A percentile compares a stretch with the other conserved stretches of the same genome.
These are phyloP conservation scores for Todus mexicanus DNA, from an alignment of 2,797 vertebrate species.

Conservation along the genomic window DNA sequence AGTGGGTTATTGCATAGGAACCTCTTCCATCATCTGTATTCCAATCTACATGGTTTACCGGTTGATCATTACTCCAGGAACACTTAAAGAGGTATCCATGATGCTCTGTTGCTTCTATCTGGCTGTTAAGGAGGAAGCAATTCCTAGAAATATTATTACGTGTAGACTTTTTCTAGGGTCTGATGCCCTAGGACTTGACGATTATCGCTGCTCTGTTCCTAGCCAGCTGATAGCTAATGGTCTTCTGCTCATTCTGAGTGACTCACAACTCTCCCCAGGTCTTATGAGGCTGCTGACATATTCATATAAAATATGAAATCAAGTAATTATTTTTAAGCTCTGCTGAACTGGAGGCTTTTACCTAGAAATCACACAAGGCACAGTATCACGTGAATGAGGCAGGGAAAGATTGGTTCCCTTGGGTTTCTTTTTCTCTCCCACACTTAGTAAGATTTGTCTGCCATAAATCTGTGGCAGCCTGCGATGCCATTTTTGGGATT, in stretches of 20 bases:
- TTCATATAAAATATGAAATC: neutral
- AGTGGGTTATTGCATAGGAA: slow-evolving; percentile 93
- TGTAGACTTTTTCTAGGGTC: neutral
- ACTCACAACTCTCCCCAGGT: neutral
- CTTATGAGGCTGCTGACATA: neutral
- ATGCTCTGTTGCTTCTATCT: neutral
- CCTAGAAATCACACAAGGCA: neutral
- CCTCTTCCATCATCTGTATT: slow-evolving; percentile 94
- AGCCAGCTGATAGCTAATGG: neutral
- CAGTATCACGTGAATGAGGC: neutral
- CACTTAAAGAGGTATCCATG: slow-evolving; percentile 88
- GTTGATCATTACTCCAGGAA: slow-evolving; percentile 86
- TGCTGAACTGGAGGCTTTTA: neutral
- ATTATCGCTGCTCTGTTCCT: neutral
- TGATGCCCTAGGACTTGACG: neutral
- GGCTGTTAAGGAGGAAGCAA: neutral
- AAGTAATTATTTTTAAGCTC: neutral
- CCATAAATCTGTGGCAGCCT: neutral
- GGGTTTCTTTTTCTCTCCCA: neutral
- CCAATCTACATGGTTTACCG: slow-evolving; percentile 90
- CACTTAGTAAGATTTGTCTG: neutral
- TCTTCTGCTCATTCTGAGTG: neutral
- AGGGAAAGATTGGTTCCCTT: neutral
- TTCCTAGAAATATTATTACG: neutral
- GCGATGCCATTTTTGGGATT: neutral